phyloP scores from a whole-genome alignment of 2,888 invertebrate genomes.

The Apeira syringaria region DNA sequence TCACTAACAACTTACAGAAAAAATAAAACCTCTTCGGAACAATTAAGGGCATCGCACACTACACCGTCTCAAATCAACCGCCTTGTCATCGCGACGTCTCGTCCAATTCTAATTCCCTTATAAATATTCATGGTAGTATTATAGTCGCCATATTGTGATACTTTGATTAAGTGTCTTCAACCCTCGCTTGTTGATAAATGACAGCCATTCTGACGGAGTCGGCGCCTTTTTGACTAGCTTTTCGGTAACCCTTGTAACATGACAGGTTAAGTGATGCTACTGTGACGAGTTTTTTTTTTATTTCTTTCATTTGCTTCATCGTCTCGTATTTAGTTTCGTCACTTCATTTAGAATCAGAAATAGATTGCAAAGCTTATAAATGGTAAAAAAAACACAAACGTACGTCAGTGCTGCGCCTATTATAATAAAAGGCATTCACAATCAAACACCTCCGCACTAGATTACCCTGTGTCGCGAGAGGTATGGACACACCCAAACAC shows the following conservation, averaged over 20 bases:
- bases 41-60: conserved; percentile 48
- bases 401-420: too few relatives aligned
- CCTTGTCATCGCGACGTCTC: conserved; percentile 43
- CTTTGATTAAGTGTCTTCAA: conserved; percentile 76
- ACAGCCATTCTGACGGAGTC: conserved; percentile 31
- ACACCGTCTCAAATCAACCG: conserved; percentile 59
- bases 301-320: background rate
- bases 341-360: too few relatives aligned
- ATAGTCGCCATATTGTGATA: conserved; percentile 73
- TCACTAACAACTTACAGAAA: conserved; percentile 15
- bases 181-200: conserved; percentile 65
- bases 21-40: conserved; percentile 44
- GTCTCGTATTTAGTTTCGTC: too few relatives aligned
- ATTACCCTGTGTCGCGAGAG: too few relatives aligned
- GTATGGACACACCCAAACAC: too few relatives aligned
- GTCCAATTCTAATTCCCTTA: conserved; percentile 65
- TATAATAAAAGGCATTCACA: too few relatives aligned
- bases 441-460: too few relatives aligned
- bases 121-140: conserved; percentile 76
- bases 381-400: too few relatives aligned
- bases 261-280: conserved; percentile 20
- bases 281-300: conserved; percentile 13
- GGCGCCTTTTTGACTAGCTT: conserved; percentile 38
- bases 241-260: conserved; percentile 19
- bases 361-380: too few relatives aligned